Conservation (phyloP, 2,888 invertebrate species). For the Dastarcus helophoroides region DNA sequence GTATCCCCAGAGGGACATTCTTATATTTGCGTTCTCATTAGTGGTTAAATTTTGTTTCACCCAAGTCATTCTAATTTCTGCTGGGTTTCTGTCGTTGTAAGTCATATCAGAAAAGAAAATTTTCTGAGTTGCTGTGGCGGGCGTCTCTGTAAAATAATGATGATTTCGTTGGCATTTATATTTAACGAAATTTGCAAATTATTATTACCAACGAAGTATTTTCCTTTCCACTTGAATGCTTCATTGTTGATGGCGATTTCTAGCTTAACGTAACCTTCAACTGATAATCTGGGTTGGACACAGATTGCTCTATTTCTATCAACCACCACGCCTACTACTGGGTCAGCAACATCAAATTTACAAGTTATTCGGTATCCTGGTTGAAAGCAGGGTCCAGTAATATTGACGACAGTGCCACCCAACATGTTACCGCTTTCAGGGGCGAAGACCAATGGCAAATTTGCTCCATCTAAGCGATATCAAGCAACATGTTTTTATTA, state of each 20-base stretch:
- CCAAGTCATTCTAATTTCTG: conserved; percentile 72
- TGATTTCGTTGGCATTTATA: conserved; percentile 2
- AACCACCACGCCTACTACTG: conserved; percentile 65
- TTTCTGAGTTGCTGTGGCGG: conserved; percentile 73
- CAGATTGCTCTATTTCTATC: conserved; percentile 79
- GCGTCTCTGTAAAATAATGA: conserved; percentile 56
- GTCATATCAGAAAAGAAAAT: conserved; percentile 68
- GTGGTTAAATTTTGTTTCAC: conserved; percentile 74
- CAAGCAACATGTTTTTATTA: background rate
- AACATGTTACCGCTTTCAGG: conserved; percentile 96
- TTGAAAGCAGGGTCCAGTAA: conserved; percentile 90
- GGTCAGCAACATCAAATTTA: conserved; percentile 65
- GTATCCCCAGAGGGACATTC: conserved; percentile 83
- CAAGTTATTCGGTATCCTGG: conserved; percentile 66
- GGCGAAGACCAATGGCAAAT: conserved; percentile 74
- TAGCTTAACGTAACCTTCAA: conserved; percentile 80
- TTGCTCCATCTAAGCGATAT: conserved; percentile 56
- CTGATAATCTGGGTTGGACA: conserved; percentile 74
- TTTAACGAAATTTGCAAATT: conserved; percentile 1
- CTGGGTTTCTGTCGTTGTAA: conserved; percentile 61
- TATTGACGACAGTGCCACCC: conserved; percentile 91
- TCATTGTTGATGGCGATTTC: conserved; percentile 75
- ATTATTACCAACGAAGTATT: conserved; percentile 76
- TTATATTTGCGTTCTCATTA: conserved; percentile 62
- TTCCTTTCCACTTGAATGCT: conserved; percentile 80